These are phyloP conservation scores for Phallusia fumigata DNA, from an alignment of 23 tunicate species.

Conservation along the genomic window DNA sequence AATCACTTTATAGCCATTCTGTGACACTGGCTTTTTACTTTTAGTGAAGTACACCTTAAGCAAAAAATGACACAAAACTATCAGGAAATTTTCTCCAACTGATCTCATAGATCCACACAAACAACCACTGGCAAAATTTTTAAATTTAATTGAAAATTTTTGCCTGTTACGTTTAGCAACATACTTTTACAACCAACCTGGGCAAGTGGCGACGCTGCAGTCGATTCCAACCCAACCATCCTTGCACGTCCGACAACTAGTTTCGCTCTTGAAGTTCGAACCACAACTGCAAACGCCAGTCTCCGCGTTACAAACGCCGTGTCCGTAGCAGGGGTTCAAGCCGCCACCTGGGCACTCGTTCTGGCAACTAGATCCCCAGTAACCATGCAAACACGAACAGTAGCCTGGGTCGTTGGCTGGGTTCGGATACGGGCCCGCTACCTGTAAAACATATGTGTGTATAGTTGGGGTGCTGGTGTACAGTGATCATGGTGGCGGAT, in stretches of 20 bases:
- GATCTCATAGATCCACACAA: too few species aligned
- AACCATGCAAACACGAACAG: slow-evolving; percentile 24
- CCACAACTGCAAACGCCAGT: slow-evolving; percentile 18
- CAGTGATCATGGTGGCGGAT: too few species aligned
- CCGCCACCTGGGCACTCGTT: slow-evolving; percentile 29
- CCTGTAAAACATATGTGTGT: not conserved
- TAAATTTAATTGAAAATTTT: too few species aligned
- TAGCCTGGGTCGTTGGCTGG: slow-evolving; percentile 26
- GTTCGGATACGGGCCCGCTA: slow-evolving; percentile 22
- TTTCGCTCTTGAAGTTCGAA: not conserved
- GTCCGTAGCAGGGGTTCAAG: slow-evolving; percentile 26
- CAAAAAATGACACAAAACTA: too few species aligned
- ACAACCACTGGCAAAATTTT: too few species aligned
- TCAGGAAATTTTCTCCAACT: too few species aligned
- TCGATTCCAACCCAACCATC: slow-evolving; percentile 28
- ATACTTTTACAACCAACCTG: not conserved
- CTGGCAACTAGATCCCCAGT: slow-evolving; percentile 35
- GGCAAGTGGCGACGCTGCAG: slow-evolving; percentile 19
- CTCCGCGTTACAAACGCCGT: slow-evolving; percentile 11
- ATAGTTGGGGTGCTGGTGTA: too few species aligned
- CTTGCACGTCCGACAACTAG: slow-evolving; percentile 9
- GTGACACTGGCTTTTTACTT: too few species aligned
- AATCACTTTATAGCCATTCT: too few species aligned
- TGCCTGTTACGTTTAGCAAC: too few species aligned
- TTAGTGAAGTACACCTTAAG: too few species aligned